Evolutionary conservation across 2,888 invertebrate species (phyloP).

Genomic region (Hedychridium roseum): DNA sequence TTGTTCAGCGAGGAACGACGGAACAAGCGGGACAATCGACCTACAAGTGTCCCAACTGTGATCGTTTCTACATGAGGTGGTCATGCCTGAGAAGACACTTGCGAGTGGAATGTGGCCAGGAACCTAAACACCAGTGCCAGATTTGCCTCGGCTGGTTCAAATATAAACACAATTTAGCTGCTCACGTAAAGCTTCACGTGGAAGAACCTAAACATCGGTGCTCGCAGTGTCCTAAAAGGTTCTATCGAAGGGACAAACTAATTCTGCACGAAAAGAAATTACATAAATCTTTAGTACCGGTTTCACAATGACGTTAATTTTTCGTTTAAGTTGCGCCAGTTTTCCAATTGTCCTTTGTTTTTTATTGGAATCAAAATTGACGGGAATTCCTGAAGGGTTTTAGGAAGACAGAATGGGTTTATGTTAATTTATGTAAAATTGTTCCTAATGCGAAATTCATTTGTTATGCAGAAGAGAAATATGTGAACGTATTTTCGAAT

Average conservation of each 20-base stretch:
- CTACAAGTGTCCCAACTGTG: conserved; percentile 70
- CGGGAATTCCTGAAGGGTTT: no score
- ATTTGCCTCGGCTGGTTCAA: conserved; percentile 59
- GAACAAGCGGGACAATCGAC: conserved; percentile 44
- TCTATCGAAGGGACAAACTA: conserved; percentile 54
- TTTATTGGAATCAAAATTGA: no score
- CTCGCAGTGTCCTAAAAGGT: conserved; percentile 48
- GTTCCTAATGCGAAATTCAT: no score
- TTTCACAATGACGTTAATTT: no score
- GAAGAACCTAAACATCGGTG: conserved; percentile 54
- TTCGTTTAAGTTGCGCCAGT: no score
- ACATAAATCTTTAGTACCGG: conserved; percentile 27
- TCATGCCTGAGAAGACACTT: conserved; percentile 56
- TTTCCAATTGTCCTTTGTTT: no score
- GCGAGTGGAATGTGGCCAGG: conserved; percentile 60
- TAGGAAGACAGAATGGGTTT: no score
- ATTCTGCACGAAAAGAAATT: conserved; percentile 47
- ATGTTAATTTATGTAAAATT: no score
- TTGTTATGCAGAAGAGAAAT: no score
- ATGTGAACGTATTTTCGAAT: no score
- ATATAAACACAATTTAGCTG: conserved; percentile 55
- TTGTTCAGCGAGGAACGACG: conserved; percentile 16
- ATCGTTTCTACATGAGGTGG: conserved; percentile 54
- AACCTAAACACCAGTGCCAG: conserved; percentile 60
- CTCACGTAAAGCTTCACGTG: conserved; percentile 54